Percentiles rank a stretch among this genome's conserved stretches.
These are phyloP conservation scores for Rhamphomyia laevipes DNA, from an alignment of 2,888 invertebrate species.

Conservation along the genomic window DNA sequence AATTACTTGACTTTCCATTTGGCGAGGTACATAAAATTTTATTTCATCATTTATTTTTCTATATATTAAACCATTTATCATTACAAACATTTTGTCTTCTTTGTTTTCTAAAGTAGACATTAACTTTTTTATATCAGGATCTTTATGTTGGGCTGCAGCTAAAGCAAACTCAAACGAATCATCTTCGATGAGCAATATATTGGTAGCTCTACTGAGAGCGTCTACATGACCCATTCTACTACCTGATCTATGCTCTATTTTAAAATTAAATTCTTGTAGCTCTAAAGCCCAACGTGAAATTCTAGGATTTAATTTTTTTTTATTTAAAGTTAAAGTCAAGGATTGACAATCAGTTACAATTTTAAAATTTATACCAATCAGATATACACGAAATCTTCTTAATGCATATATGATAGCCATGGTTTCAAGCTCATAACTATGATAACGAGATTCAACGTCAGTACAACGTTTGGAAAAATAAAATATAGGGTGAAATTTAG, in stretches of 20 bases:
- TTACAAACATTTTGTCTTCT: constrained; percentile 5
- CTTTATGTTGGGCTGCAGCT: constrained; percentile 12
- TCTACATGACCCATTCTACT: constrained; percentile 25
- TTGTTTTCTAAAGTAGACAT: constrained; percentile 11
- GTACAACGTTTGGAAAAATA: constrained; percentile 22
- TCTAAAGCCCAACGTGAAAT: constrained; percentile 16
- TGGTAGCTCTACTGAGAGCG: constrained; percentile 21
- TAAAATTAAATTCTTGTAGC: constrained; percentile 15
- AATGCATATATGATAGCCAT: constrained; percentile 19
- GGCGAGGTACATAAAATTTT: too few species aligned
- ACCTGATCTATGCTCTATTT: constrained; percentile 15
- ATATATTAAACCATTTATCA: constrained; percentile 10
- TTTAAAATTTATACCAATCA: constrained; percentile 17
- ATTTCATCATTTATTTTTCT: constrained; percentile 6
- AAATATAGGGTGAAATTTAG: constrained; percentile 20
- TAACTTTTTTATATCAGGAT: constrained; percentile 15
- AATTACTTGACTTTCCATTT: too few species aligned
- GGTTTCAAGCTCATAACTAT: constrained; percentile 22
- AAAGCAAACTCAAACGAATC: constrained; percentile 7
- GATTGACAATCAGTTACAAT: constrained; percentile 20
- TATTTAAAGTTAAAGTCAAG: constrained; percentile 16
- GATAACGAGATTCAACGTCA: constrained; percentile 17
- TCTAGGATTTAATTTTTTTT: constrained; percentile 16
- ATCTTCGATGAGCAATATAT: constrained; percentile 7
- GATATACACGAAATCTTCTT: constrained; percentile 18